Percentiles rank a stretch among this genome's conserved stretches.
Evolutionary conservation across 2,888 invertebrate genomes (phyloP).

Genomic region (Drosophila mercatorum): DNA sequence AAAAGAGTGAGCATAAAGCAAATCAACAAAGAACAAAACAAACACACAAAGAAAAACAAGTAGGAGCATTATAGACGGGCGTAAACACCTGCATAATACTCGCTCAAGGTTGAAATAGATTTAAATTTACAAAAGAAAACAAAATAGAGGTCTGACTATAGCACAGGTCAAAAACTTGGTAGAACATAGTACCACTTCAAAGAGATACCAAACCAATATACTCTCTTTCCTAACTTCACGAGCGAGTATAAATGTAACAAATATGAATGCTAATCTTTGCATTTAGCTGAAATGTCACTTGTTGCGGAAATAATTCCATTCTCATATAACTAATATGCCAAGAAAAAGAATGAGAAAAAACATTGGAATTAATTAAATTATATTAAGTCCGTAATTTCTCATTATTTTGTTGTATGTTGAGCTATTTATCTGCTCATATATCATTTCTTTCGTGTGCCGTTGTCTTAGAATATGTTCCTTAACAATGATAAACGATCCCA

Average conservation of each 20-base stretch:
- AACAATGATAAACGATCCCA: conserved; percentile 45
- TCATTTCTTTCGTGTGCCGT: conserved; percentile 25
- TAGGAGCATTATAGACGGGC: neutral
- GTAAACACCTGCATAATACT: neutral
- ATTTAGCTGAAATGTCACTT: conserved; percentile 55
- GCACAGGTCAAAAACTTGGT: neutral
- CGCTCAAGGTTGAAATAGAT: neutral
- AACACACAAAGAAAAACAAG: conserved; percentile 20
- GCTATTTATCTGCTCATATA: conserved; percentile 31
- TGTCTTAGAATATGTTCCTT: conserved; percentile 15
- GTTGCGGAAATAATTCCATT: conserved; percentile 35
- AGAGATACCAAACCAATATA: neutral
- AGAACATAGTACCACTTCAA: neutral
- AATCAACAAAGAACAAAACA: conserved; percentile 39
- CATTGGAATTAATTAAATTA: conserved; percentile 10
- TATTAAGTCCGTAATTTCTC: conserved; percentile 12
- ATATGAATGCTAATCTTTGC: conserved; percentile 48
- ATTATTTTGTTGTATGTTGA: conserved; percentile 23
- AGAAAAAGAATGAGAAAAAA: neutral
- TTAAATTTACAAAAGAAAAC: neutral
- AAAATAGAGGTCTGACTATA: neutral
- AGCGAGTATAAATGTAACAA: neutral
- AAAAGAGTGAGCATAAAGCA: conserved; percentile 36
- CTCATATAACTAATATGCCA: conserved; percentile 8
- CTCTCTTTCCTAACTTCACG: neutral